phyloP scores from a whole-genome alignment of 2,888 invertebrate genomes.

The Pristionchus mayeri region DNA sequence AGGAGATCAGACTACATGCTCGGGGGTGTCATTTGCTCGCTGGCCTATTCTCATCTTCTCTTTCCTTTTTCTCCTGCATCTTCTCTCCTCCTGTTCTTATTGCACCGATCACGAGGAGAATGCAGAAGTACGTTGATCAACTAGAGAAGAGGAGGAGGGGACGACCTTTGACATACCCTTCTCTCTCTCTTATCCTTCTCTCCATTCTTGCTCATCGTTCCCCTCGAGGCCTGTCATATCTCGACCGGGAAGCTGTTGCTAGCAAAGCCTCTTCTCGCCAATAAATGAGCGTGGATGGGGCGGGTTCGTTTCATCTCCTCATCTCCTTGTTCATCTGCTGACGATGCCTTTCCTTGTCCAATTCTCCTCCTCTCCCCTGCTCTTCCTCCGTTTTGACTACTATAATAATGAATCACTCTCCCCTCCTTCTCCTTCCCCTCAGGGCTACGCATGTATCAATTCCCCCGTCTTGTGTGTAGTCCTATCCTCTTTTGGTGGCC shows the following conservation, averaged over 20 bases:
- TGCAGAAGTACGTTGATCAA: slow-evolving; percentile 2
- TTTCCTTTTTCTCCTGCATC: slow-evolving; percentile 9
- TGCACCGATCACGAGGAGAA: slow-evolving; percentile 18
- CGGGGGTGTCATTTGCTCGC: neutral
- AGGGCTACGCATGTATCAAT: too few species aligned
- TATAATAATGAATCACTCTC: slow-evolving; percentile 30
- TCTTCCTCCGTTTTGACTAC: neutral
- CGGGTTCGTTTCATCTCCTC: neutral
- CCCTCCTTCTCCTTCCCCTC: too few species aligned
- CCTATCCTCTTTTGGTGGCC: too few species aligned
- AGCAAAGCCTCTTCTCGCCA: neutral
- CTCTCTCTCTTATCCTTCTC: too few species aligned
- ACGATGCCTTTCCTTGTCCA: neutral
- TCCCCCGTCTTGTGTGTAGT: too few species aligned
- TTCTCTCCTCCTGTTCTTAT: neutral
- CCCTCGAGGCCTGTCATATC: neutral
- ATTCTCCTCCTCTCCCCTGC: neutral
- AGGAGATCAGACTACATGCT: neutral
- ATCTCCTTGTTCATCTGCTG: neutral
- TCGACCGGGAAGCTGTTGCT: neutral
- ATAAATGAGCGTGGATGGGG: neutral
- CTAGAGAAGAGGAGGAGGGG: neutral
- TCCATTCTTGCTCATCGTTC: neutral
- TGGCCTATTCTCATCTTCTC: neutral
- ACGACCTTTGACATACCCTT: slow-evolving; percentile 6